A percentile compares a stretch with the other conserved stretches of the same genome.
Conservation (phyloP, 2,797 vertebrate genomes). For the Enteromius paludinosus region DNA sequence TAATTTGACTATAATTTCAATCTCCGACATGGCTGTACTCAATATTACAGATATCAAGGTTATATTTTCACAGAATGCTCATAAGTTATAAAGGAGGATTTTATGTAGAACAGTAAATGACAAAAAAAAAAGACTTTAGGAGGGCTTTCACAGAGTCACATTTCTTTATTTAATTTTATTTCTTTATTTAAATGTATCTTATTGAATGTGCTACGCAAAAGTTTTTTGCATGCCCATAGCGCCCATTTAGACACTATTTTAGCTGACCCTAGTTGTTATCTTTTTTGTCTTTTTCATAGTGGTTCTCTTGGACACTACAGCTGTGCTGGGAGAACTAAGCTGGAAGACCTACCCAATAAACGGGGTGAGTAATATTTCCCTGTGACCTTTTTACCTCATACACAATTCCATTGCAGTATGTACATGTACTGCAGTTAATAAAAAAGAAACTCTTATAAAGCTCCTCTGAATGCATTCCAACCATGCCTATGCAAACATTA, state of each 20-base stretch:
- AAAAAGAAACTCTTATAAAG: conserved; percentile 20
- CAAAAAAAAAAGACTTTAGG: too few species aligned
- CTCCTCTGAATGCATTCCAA: conserved; percentile 8
- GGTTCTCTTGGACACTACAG: conserved; percentile 95
- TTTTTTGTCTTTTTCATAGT: conserved; percentile 75
- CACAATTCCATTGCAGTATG: neutral
- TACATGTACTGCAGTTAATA: conserved; percentile 5
- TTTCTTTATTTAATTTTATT: too few species aligned
- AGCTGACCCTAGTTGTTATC: conserved; percentile 18
- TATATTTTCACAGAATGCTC: too few species aligned
- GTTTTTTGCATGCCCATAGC: neutral
- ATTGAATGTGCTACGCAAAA: neutral
- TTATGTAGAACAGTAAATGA: too few species aligned
- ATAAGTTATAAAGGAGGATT: too few species aligned
- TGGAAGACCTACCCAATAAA: conserved; percentile 98
- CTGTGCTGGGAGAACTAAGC: conserved; percentile 92
- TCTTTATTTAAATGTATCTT: neutral
- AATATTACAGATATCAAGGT: too few species aligned
- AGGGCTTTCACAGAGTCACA: too few species aligned
- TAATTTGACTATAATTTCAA: too few species aligned
- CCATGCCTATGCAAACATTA: conserved; percentile 38
- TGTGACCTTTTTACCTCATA: neutral
- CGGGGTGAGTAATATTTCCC: conserved; percentile 86
- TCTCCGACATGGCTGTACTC: too few species aligned
- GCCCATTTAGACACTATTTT: neutral